Evolutionary conservation across 2,888 invertebrate genomes (phyloP).

Genomic region (Yponomeuta plumbellus): DNA sequence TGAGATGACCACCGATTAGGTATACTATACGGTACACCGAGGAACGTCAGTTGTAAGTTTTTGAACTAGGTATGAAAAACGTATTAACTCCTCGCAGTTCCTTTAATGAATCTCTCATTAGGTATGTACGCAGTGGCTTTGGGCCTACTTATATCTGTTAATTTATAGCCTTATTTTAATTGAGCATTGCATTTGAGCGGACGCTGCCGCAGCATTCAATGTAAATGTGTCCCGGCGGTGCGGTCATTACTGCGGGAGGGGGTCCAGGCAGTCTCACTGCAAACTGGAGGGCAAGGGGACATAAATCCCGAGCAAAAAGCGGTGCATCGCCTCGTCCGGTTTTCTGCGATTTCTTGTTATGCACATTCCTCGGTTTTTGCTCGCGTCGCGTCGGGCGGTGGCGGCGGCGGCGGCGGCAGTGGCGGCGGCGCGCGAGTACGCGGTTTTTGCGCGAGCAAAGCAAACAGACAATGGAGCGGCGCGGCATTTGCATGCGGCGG

Average conservation of each 20-base stretch:
- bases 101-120: constrained; percentile 1
- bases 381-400: constrained; percentile 46
- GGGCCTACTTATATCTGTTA: constrained; percentile 37
- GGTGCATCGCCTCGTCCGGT: constrained; percentile 29
- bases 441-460: constrained; percentile 43
- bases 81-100: neutral
- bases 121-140: neutral
- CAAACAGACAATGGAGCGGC: constrained; percentile 43
- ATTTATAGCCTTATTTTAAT: constrained; percentile 70
- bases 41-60: neutral
- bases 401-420: constrained; percentile 34
- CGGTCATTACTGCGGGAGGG: constrained; percentile 27
- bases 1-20: neutral
- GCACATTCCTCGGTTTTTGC: constrained; percentile 64
- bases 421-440: constrained; percentile 28
- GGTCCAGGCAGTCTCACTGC: neutral
- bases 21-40: no score
- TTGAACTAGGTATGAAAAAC: neutral
- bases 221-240: constrained; percentile 49
- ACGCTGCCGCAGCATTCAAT: constrained; percentile 57
- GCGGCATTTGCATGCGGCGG: constrained; percentile 65
- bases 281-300: constrained; percentile 30
- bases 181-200: constrained; percentile 46
- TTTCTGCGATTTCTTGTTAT: constrained; percentile 69
- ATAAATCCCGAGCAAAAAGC: constrained; percentile 65